Evolutionary conservation across 2,797 vertebrate species (phyloP).

Genomic region (Acanthis flammea): DNA sequence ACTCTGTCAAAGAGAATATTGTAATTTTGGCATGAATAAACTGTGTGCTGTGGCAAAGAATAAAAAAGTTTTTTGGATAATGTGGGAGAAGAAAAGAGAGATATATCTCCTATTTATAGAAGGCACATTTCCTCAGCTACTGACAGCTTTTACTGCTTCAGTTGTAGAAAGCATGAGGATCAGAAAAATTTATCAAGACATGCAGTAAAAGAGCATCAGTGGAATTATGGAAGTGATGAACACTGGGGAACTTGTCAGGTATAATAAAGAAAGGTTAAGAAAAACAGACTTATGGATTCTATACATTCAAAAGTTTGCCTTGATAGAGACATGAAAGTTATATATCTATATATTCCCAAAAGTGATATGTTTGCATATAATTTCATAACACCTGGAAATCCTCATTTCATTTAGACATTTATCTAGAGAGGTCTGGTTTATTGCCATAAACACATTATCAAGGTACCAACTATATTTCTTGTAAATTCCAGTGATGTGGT

Average conservation of each 20-base stretch:
- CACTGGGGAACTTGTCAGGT: neutral
- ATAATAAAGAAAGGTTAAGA: neutral
- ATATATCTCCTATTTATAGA: neutral
- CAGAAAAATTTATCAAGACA: neutral
- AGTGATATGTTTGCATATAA: neutral
- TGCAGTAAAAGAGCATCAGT: neutral
- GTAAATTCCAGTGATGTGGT: rapidly evolving
- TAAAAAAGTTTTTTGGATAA: neutral
- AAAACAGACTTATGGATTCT: neutral
- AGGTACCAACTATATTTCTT: neutral
- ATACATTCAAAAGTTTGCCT: neutral
- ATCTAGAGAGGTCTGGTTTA: neutral
- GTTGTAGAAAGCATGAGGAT: neutral
- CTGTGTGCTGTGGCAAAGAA: neutral
- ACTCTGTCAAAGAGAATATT: neutral
- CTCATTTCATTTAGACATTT: neutral
- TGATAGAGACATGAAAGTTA: neutral
- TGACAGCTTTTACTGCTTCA: neutral
- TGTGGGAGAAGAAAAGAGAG: neutral
- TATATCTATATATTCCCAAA: neutral
- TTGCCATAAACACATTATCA: neutral
- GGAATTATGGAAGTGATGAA: neutral
- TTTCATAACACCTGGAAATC: neutral
- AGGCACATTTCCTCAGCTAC: neutral
- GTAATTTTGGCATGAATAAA: neutral